Evolutionary conservation across 2,888 invertebrate species (phyloP).

Genomic region (Folsomia candida): DNA sequence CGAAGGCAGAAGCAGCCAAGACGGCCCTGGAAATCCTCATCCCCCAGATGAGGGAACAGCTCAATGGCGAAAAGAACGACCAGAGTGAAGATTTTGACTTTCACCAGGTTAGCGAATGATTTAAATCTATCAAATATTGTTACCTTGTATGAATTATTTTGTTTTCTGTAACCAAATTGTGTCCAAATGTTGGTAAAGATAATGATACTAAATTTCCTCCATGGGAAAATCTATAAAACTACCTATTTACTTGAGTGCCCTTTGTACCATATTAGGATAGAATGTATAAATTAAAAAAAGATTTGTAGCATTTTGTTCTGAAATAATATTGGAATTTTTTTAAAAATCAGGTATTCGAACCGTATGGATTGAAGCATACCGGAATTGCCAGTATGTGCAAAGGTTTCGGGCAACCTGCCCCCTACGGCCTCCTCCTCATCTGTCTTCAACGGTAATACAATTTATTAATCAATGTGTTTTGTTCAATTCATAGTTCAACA

Average conservation of each 20-base stretch:
- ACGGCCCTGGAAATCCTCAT: slow-evolving; percentile 86
- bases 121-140: neutral
- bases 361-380: slow-evolving; percentile 89
- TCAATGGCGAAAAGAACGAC: slow-evolving; percentile 48
- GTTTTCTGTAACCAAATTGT: slow-evolving; percentile 2
- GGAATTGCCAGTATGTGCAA: slow-evolving; percentile 91
- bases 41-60: slow-evolving; percentile 76
- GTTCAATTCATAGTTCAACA: neutral
- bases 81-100: slow-evolving; percentile 48
- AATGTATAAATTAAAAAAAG: too few species aligned
- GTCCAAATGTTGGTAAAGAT: neutral
- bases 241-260: too few species aligned
- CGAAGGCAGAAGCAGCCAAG: slow-evolving; percentile 89
- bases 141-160: neutral
- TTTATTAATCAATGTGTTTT: neutral
- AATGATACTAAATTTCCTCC: too few species aligned
- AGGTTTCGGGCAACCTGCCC: slow-evolving; percentile 93
- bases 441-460: slow-evolving; percentile 68
- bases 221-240: too few species aligned
- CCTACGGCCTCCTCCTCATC: slow-evolving; percentile 87
- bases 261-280: too few species aligned
- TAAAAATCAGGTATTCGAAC: slow-evolving; percentile 87
- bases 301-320: too few species aligned
- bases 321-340: too few species aligned
- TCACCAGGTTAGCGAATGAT: slow-evolving; percentile 35